Conservation (phyloP, 92 coral and sea anemone genomes). For the Palythoa grandis region DNA sequence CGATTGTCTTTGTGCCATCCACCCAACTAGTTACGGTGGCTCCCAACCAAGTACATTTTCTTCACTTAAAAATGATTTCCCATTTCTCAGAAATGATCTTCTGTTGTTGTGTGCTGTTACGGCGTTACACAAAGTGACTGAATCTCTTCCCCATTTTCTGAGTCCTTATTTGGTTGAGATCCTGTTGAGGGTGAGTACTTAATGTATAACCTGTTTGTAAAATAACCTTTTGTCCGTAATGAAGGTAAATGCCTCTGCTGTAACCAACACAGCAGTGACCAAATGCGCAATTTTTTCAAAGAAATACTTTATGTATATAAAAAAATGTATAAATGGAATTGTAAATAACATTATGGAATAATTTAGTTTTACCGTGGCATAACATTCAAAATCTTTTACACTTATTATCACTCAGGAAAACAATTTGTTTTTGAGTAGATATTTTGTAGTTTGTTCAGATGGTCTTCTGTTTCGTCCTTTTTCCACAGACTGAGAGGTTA, state of each 20-base stretch:
- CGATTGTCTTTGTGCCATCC: background rate
- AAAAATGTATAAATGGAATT: too few relatives aligned
- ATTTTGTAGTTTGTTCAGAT: too few relatives aligned
- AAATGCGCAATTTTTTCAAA: background rate
- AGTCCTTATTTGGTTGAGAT: conserved; percentile 86
- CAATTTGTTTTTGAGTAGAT: too few relatives aligned
- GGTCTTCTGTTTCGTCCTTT: too few relatives aligned
- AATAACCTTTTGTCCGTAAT: too few relatives aligned
- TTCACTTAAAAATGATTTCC: background rate
- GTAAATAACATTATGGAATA: too few relatives aligned
- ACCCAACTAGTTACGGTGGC: background rate
- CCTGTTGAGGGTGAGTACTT: conserved; percentile 67
- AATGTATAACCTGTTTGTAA: background rate
- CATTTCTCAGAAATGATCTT: conserved; percentile 60
- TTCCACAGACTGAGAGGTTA: too few relatives aligned
- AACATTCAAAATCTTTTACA: too few relatives aligned
- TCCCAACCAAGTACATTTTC: background rate
- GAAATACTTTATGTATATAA: too few relatives aligned
- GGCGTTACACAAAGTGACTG: conserved; percentile 73
- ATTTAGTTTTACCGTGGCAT: too few relatives aligned
- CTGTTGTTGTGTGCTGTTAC: conserved; percentile 80
- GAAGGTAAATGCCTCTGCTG: background rate
- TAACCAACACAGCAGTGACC: background rate
- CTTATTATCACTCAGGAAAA: too few relatives aligned
- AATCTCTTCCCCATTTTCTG: conserved; percentile 83